Evolutionary conservation across 2,113 vertebrate genomes (phyloP).

Genomic region (Mixornis gularis): DNA sequence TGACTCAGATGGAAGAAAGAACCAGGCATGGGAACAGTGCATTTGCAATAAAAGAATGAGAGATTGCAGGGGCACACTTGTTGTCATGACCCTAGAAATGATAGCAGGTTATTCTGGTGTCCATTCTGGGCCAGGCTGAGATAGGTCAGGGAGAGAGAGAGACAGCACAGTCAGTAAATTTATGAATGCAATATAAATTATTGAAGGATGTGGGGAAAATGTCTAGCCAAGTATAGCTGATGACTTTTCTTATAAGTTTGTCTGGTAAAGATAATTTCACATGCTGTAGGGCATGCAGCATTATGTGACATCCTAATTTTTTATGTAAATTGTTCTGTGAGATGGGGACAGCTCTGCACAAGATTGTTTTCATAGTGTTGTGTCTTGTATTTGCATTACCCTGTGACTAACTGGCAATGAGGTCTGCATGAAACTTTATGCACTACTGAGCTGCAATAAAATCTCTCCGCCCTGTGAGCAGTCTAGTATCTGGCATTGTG

Average conservation of each 20-base stretch:
- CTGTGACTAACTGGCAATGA: not conserved
- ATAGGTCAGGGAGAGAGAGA: not conserved
- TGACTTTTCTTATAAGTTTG: not conserved
- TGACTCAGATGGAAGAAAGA: slow-evolving; percentile 33
- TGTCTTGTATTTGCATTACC: slow-evolving; percentile 15
- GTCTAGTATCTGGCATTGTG: not conserved
- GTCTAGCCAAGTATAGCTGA: not conserved
- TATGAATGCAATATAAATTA: not conserved
- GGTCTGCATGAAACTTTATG: not conserved
- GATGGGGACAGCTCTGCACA: not conserved
- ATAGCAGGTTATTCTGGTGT: not conserved
- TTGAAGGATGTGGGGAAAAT: not conserved
- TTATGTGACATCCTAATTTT: slow-evolving; percentile 2
- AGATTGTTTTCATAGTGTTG: not conserved
- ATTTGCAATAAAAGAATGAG: slow-evolving; percentile 9
- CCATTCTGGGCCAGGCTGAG: not conserved
- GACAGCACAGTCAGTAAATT: not conserved
- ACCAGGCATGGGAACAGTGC: not conserved
- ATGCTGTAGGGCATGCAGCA: not conserved
- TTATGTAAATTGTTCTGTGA: not conserved
- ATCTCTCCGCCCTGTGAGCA: fast-evolving
- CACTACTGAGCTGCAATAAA: not conserved
- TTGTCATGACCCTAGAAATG: slow-evolving; percentile 7
- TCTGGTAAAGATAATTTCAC: not conserved
- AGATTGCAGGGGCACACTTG: not conserved